These are phyloP conservation scores for Sphaerophoria rueppellii DNA, from an alignment of 2,888 invertebrate species.

Conservation along the genomic window DNA sequence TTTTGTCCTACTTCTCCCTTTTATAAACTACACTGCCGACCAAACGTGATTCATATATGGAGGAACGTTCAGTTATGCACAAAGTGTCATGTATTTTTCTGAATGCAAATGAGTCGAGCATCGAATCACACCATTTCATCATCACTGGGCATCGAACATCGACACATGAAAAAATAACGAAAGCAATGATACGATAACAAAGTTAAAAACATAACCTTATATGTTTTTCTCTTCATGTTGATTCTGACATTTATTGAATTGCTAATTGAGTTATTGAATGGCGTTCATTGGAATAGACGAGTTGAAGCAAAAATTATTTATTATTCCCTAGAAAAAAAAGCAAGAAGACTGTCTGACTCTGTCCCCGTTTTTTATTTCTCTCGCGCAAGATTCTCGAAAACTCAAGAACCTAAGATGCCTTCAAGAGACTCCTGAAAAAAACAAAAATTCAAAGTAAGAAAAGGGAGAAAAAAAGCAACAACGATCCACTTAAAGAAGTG, in stretches of 20 bases:
- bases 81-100: slow-evolving; percentile 23
- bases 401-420: slow-evolving; percentile 16
- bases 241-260: slow-evolving; percentile 47
- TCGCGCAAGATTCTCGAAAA: slow-evolving; percentile 9
- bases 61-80: slow-evolving; percentile 29
- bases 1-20: not conserved
- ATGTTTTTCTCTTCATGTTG: slow-evolving; percentile 17
- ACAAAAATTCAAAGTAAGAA: not conserved
- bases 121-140: not conserved
- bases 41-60: slow-evolving; percentile 2
- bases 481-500: slow-evolving; percentile 65
- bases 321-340: slow-evolving; percentile 17
- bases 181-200: slow-evolving; percentile 37
- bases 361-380: slow-evolving; percentile 6
- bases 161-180: not conserved
- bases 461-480: slow-evolving; percentile 1
- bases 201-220: slow-evolving; percentile 53
- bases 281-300: slow-evolving; percentile 23
- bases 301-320: not conserved
- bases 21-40: not conserved
- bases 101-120: slow-evolving; percentile 54
- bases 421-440: slow-evolving; percentile 20
- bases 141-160: not conserved
- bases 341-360: slow-evolving; percentile 5
- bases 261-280: slow-evolving; percentile 52